phyloP scores from a whole-genome alignment of 2,888 invertebrate species.

The Euclidia mi region DNA sequence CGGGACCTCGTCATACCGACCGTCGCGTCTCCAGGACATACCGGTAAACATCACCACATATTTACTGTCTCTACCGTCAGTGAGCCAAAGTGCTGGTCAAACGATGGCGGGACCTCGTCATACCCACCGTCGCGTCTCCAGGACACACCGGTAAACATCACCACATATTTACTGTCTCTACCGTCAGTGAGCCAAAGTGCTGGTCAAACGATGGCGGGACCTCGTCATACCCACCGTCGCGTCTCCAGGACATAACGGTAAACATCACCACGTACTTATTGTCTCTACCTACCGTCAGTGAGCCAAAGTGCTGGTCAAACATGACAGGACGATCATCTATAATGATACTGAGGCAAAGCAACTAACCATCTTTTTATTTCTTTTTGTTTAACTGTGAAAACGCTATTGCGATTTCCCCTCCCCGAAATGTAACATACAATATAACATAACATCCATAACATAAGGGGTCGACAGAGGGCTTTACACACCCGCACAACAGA shows the following conservation, averaged over 20 bases:
- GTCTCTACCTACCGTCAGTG: not conserved
- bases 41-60: conserved; percentile 62
- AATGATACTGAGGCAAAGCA: no score
- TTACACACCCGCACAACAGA: no score
- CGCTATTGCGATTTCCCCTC: no score
- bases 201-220: conserved; percentile 98
- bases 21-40: conserved; percentile 79
- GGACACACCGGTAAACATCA: no score
- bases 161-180: no score
- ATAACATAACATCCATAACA: no score
- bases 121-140: conserved; percentile 88
- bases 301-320: conserved; percentile 96
- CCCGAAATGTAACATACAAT: no score
- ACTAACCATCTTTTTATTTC: no score
- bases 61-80: conserved; percentile 71
- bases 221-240: conserved; percentile 92
- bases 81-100: conserved; percentile 97
- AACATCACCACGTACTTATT: conserved; percentile 2
- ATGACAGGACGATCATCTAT: conserved; percentile 98
- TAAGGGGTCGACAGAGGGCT: no score
- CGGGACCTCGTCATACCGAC: conserved; percentile 94
- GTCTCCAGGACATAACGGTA: conserved; percentile 82
- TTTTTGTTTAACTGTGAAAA: no score
- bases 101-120: conserved; percentile 97
- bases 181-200: conserved; percentile 96